These are phyloP conservation scores for Holotrichia oblita DNA, from an alignment of 1,140 invertebrate genomes.

Conservation along the genomic window DNA sequence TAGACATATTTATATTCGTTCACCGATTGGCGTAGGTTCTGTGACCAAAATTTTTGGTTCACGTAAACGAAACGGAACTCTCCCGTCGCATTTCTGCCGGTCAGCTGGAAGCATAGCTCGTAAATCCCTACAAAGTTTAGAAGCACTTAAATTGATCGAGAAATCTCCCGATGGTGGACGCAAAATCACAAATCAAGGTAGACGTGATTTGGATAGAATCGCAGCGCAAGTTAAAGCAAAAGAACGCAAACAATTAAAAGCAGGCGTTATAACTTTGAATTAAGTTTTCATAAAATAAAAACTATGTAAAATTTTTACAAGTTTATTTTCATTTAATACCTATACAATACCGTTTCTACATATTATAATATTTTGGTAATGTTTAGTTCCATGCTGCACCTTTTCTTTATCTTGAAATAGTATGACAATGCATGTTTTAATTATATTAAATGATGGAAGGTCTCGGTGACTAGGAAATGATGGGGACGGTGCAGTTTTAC, in stretches of 20 bases:
- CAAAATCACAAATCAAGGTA: slow-evolving; percentile 88
- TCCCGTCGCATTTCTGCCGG: slow-evolving; percentile 93
- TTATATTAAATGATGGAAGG: background rate
- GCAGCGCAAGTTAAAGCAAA: slow-evolving; percentile 89
- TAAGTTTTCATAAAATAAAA: slow-evolving; percentile 37
- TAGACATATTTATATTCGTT: slow-evolving; percentile 94
- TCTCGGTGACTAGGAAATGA: background rate
- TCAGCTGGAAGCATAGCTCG: slow-evolving; percentile 91
- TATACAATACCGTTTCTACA: background rate
- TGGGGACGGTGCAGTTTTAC: background rate
- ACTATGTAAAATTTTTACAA: background rate
- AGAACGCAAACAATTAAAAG: slow-evolving; percentile 63
- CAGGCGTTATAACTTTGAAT: slow-evolving; percentile 53
- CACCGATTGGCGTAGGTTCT: slow-evolving; percentile 93
- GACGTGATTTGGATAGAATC: slow-evolving; percentile 96
- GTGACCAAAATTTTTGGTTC: slow-evolving; percentile 97
- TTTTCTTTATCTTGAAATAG: no score
- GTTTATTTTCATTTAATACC: slow-evolving; percentile 6
- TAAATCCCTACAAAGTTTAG: slow-evolving; percentile 93
- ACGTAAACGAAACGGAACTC: slow-evolving; percentile 93
- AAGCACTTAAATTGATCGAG: slow-evolving; percentile 93
- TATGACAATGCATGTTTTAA: background rate
- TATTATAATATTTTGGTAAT: background rate
- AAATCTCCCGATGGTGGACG: slow-evolving; percentile 89
- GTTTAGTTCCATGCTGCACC: background rate